Base-by-base conservation (phyloP, 2,113 vertebrate genomes). In the Hippotragus niger region DNA sequence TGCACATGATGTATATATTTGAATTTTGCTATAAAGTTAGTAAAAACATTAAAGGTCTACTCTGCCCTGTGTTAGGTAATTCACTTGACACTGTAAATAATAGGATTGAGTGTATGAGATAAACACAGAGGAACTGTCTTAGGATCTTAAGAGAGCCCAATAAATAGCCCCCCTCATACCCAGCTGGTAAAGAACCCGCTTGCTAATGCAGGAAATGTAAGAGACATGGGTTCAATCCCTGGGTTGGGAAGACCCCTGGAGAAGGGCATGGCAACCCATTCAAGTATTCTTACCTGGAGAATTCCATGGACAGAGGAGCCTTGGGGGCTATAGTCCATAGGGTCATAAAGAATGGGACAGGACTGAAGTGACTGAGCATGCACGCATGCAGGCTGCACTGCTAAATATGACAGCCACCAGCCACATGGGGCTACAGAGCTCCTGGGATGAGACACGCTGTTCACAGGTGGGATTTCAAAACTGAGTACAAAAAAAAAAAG, bases 81-180 rank as follows among this genome's bases (percentile, higher is more conserved):
- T 97, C 40, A 58, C 11, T 29, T 67, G 82, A 86, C 71, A 95
- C 90, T 64, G 21, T 94, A 93, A 17, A 97, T 58, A 9, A 84
- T 91, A 52, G 55, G 94, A 92, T 2, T 80, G 87, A 96, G 60
- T 57, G 11, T 0, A 17, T 45, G 10, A 84, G 0, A 0, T 29
- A 97, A 97, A 98, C 95, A 53, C 53, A 91, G 85, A 97, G 50
- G 36, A 33, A 95, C 87, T 58, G 91, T 93, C 92, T 90, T 36
- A 87, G 58, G 92, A 74, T 43, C 53, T 93, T 85, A 64, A 93
- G 55, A 40, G 57, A 86, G 7, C 7, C 64, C 40, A 88, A 31
- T 33, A 67, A 88, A 81, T 40, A 43, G 23, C 8, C 29, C 23
- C 6, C 2, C 33, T 62, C n/a, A n/a, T 31, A 25, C 17, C 3